A percentile compares a stretch with the other conserved stretches of the same genome.
Evolutionary conservation across 2,888 invertebrate species (phyloP).

Genomic region (Apodemia hepburni): DNA sequence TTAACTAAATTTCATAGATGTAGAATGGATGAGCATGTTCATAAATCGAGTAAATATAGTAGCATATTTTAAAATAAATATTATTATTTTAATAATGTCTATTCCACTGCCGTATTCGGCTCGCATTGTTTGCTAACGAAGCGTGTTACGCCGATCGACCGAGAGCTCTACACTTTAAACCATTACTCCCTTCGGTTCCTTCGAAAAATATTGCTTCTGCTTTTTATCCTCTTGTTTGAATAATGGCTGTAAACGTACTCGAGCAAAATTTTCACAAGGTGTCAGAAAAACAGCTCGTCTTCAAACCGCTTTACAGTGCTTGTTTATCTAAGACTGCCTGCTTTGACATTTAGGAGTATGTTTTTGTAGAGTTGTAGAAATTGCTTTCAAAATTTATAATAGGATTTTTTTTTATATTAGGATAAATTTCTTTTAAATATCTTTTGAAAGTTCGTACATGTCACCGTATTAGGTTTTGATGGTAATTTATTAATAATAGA

Average conservation of each 20-base stretch:
- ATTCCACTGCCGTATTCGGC: constrained; percentile 47
- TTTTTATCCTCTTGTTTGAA: constrained; percentile 79
- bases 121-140: constrained; percentile 76
- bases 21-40: too few species aligned
- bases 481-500: too few species aligned
- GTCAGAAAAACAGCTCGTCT: constrained; percentile 68
- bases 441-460: too few species aligned
- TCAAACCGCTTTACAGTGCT: constrained; percentile 69
- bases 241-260: constrained; percentile 76
- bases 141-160: constrained; percentile 54
- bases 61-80: not conserved
- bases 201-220: constrained; percentile 76
- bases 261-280: constrained; percentile 72
- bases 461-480: too few species aligned
- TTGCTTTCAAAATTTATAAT: too few species aligned
- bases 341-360: constrained; percentile 65
- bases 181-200: constrained; percentile 72
- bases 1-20: too few species aligned
- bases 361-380: constrained; percentile 35
- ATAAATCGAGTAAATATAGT: too few species aligned
- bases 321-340: constrained; percentile 70
- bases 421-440: too few species aligned
- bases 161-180: constrained; percentile 77
- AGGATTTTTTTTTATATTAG: too few species aligned
- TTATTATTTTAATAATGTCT: constrained; percentile 23